phyloP scores from a whole-genome alignment of 2,797 vertebrate species.

The Lagorchestes hirsutus region DNA sequence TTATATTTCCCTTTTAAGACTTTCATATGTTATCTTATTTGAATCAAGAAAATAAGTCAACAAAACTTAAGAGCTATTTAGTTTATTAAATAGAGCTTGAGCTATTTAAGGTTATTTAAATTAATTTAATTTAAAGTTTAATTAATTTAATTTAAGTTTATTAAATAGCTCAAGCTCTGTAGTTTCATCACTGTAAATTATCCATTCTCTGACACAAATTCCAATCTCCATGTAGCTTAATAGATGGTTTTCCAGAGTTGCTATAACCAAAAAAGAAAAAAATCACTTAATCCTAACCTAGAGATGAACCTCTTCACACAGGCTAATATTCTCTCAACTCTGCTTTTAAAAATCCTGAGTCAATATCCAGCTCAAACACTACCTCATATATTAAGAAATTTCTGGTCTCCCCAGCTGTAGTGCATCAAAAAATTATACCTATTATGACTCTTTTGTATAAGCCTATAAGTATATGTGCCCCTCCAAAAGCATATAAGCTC shows the following conservation, averaged over 20 bases:
- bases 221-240: background rate
- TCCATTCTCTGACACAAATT: background rate
- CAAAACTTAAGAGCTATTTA: constrained; percentile 20
- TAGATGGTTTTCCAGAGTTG: background rate
- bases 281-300: background rate
- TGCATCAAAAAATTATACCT: background rate
- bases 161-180: background rate
- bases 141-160: too few species aligned
- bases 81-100: constrained; percentile 12
- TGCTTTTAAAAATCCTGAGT: background rate
- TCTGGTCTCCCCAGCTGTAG: background rate
- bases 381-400: background rate
- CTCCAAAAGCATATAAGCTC: background rate
- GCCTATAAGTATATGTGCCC: background rate
- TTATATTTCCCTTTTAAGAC: background rate
- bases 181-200: background rate
- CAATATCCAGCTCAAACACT: background rate
- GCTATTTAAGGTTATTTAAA: too few species aligned
- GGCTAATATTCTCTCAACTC: background rate
- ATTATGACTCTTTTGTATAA: background rate
- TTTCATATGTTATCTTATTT: background rate
- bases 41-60: constrained; percentile 46
- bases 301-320: background rate
- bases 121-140: too few species aligned
- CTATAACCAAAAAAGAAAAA: background rate